A percentile compares a stretch with the other conserved stretches of the same genome.
These are phyloP conservation scores for Hylia prasina DNA, from an alignment of 2,113 vertebrate species.

Conservation along the genomic window DNA sequence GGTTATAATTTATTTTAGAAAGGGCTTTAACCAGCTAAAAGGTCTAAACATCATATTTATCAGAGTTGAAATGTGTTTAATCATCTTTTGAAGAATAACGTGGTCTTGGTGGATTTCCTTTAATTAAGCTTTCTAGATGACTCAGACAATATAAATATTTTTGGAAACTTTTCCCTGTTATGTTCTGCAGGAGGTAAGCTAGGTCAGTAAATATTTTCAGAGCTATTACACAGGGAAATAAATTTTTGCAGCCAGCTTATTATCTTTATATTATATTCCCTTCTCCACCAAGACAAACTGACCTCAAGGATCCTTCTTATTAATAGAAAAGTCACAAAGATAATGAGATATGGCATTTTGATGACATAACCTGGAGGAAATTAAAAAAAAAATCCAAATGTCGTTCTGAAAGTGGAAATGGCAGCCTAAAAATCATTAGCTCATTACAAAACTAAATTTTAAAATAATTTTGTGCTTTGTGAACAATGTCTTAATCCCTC, in stretches of 20 bases:
- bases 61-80: not conserved
- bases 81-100: not conserved
- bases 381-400: not conserved
- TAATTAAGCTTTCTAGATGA: constrained; percentile 17
- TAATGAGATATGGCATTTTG: not conserved
- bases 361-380: not conserved
- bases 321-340: not conserved
- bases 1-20: not conserved
- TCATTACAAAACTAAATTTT: not conserved
- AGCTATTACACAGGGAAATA: not conserved
- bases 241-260: not conserved
- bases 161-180: not conserved
- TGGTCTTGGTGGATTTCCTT: not conserved
- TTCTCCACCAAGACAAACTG: not conserved
- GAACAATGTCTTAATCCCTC: not conserved
- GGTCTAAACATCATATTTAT: not conserved
- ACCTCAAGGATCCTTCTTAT: not conserved
- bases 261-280: not conserved
- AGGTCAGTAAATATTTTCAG: not conserved
- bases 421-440: not conserved
- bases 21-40: not conserved
- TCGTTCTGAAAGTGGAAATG: not conserved
- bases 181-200: not conserved
- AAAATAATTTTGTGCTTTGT: not conserved
- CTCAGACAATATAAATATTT: constrained; percentile 14